Conservation (phyloP, 2,797 vertebrate species). For the Loriculus beryllinus region DNA sequence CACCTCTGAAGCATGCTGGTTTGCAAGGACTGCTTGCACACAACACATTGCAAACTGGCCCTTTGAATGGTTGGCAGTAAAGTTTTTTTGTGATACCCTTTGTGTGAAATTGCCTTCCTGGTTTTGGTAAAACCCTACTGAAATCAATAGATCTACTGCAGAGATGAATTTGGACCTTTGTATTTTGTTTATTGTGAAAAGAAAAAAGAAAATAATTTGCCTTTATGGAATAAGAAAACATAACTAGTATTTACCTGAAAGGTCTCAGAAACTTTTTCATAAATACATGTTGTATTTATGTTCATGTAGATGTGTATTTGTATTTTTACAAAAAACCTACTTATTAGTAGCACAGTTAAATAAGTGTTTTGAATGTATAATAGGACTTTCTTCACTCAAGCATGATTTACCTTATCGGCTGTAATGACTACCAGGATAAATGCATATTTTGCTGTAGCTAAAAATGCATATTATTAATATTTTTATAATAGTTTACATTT, state of each 20-base stretch:
- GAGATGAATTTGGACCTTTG: constrained; percentile 39
- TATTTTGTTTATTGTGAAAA: constrained; percentile 43
- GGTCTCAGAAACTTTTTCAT: constrained; percentile 48
- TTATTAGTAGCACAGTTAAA: constrained; percentile 59
- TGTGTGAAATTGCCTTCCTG: constrained; percentile 42
- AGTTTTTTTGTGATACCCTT: constrained; percentile 16
- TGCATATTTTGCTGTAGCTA: background rate
- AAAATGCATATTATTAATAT: constrained; percentile 58
- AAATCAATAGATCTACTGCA: constrained; percentile 39
- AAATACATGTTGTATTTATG: background rate
- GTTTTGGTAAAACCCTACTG: background rate
- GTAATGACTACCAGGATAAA: constrained; percentile 29
- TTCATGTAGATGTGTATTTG: constrained; percentile 40
- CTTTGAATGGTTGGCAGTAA: background rate
- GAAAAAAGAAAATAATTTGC: background rate
- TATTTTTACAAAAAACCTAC: constrained; percentile 36
- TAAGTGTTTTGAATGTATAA: constrained; percentile 44
- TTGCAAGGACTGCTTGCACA: constrained; percentile 33
- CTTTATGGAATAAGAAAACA: constrained; percentile 6
- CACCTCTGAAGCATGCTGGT: constrained; percentile 27
- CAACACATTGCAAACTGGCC: constrained; percentile 1
- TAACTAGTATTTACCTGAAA: constrained; percentile 40
- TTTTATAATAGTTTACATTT: constrained; percentile 53
- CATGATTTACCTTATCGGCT: constrained; percentile 32
- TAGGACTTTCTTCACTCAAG: constrained; percentile 42